Percentiles rank a stretch among this genome's conserved stretches.
These are phyloP conservation scores for Caenorhabditis japonica DNA, from an alignment of 2,888 invertebrate genomes.

Conservation along the genomic window DNA sequence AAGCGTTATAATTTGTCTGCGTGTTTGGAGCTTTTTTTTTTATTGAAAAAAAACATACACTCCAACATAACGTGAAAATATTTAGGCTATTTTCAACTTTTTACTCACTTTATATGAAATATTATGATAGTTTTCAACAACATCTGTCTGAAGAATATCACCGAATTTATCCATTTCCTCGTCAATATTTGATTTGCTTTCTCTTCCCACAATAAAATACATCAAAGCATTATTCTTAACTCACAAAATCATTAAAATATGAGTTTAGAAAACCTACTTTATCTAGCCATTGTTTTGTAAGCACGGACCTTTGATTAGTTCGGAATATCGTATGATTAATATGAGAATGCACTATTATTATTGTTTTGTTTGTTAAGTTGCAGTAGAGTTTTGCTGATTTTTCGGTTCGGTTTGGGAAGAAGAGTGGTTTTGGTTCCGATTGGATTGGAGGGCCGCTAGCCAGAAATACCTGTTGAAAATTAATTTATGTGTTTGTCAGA, in stretches of 20 bases:
- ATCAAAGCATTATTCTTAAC: constrained; percentile 42
- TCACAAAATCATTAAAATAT: neutral
- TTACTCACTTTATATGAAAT: constrained; percentile 57
- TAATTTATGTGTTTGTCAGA: too few relatives aligned
- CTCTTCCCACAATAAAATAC: constrained; percentile 32
- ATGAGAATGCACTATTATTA: constrained; percentile 48
- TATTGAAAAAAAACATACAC: too few relatives aligned
- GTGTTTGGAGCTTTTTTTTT: too few relatives aligned
- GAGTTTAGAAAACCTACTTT: constrained; percentile 3
- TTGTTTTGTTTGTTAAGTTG: constrained; percentile 26
- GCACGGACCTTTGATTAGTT: constrained; percentile 11
- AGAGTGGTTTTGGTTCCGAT: constrained; percentile 8
- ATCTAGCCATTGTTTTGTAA: constrained; percentile 30
- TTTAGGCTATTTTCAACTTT: too few relatives aligned
- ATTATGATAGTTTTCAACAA: constrained; percentile 59
- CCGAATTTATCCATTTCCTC: constrained; percentile 15
- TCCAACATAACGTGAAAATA: too few relatives aligned
- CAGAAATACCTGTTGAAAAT: constrained; percentile 40
- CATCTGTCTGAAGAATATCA: constrained; percentile 46
- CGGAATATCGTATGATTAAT: constrained; percentile 17
- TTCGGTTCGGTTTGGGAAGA: neutral
- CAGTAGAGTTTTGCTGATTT: constrained; percentile 30
- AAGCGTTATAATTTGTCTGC: too few relatives aligned
- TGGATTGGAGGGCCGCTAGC: constrained; percentile 39
- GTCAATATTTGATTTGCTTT: constrained; percentile 1